Conservation (phyloP, 1,140 invertebrate genomes). For the Brachionus koreanus region DNA sequence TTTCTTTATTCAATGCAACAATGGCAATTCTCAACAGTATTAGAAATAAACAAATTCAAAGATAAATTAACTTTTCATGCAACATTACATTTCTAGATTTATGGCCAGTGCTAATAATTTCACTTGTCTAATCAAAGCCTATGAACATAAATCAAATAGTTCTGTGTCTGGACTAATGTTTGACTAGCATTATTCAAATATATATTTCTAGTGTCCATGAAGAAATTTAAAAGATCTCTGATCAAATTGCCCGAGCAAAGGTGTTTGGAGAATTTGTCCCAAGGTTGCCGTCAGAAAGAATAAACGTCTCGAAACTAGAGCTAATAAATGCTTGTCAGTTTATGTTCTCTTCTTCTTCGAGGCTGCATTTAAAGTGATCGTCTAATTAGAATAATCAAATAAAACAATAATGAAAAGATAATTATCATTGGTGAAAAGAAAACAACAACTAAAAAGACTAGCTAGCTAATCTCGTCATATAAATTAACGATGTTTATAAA, state of each 20-base stretch:
- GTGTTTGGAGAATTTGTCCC: not conserved
- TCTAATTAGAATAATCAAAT: not conserved
- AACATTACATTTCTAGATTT: not conserved
- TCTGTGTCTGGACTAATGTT: not conserved
- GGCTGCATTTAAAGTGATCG: not conserved
- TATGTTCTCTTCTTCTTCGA: not conserved
- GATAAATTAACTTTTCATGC: not conserved
- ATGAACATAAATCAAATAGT: not conserved
- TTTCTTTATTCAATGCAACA: not conserved
- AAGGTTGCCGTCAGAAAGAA: not conserved
- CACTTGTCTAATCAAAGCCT: not conserved
- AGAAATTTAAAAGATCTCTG: not conserved
- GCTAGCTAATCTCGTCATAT: not conserved
- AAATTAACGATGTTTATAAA: not conserved
- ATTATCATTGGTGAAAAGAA: not conserved
- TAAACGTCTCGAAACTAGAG: not conserved
- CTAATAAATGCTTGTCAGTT: not conserved
- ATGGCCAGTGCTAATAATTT: not conserved
- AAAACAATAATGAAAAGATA: slow-evolving; percentile 10
- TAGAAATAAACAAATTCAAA: not conserved
- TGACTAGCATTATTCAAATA: not conserved
- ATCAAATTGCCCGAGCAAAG: not conserved
- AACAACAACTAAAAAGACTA: no score
- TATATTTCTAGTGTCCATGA: not conserved
- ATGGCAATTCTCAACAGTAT: not conserved